Evolutionary conservation across 2,888 invertebrate species (phyloP), one percentile per base, ranked within the genome.

Genomic region (Thysanoteuthis rhombus): DNA sequence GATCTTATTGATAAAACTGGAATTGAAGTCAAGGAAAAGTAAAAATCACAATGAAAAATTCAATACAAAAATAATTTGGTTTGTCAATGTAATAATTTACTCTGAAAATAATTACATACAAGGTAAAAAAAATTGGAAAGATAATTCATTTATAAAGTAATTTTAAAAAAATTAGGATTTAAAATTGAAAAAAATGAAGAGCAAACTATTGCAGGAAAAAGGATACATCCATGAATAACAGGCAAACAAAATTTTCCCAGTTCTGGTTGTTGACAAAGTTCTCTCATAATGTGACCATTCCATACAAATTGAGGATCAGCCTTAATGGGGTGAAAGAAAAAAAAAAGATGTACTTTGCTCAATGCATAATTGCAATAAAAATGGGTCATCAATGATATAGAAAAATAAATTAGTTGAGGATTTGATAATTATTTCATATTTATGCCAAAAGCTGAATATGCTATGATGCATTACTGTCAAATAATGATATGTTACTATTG

Each of bases 281-380:
- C 98, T 94, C 98, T 97, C 93, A 99, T 97, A 0, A 99, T 97
- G 96, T 98, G 98, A 0, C 98, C 98, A 97, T 99, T 99, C 99
- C 99, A 99, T 16, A 99, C 98, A 97, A 99, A 99, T 94, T 99
- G 97, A 38, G 97, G 97, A 97, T 99, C 99, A 0, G 99, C 97
- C 97, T 97, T 95, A 12, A 75, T 36, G 16, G 36, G 19, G 19
- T 75, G 8, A 58, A 58, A 58, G 32, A 8, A 58, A 0, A 58
- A 58, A 75, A 10, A n/a, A n/a, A 75, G 10, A 19, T 10, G 36
- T 25, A 28, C 22, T n/a, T n/a, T 75, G 32, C 19, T 6, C 32
- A 28, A 58, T 58, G 28, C 58, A 58, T 12, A 75, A 75, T 75
- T 58, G 58, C 58, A 32, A 58, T 25, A 58, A 28, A 19, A 58